Base-by-base conservation (phyloP, 2,113 vertebrate species). In the Eubucco bourcierii region DNA sequence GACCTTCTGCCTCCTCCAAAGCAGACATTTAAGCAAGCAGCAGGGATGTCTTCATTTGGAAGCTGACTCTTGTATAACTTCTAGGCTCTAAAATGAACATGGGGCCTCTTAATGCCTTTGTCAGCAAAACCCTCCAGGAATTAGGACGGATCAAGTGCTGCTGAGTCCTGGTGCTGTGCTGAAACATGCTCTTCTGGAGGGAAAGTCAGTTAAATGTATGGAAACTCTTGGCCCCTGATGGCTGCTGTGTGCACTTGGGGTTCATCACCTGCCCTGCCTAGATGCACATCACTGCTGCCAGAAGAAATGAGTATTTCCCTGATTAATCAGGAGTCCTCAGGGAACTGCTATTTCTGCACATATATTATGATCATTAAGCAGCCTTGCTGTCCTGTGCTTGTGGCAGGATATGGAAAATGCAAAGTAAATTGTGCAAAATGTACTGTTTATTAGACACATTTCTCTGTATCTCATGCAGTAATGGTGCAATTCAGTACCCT, bases 241-340 rank as follows among this genome's bases (percentile, higher is more conserved):
- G 59, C 86, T 90, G 74, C 50, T 88, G 50, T 19, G 16, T 81
- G 91, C 77, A 84, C 76, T 88, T 31, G 81, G 74, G 71, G 81
- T 89, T 93, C 94, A 81, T 70, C 84, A 53, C 84, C 46, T 90
- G 90, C 89, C 80, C 77, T 93, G 93, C 68, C 44, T 53, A 71
- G 66, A 91, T 85, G 85, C 91, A 80, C 88, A 87, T 77, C 79
- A 55, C 46, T 88, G 85, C 90, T 95, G 91, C 75, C 81, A 91
- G 91, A 94, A 91, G 84, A 93, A 92, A 92, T 78, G 90, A 92
- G 73, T 56, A 85, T 92, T 91, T 93, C 50, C 93, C 84, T 93
- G 96, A 95, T 95, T 95, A 95, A 96, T 91, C 91, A 88, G 93
- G 16, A 66, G 47, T 66, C 95, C 77, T 77, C 41, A 34, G 93